Evolutionary conservation across 2,113 vertebrate species (phyloP), one percentile per base, ranked within the genome.

Genomic region (Leptodactylus fuscus): DNA sequence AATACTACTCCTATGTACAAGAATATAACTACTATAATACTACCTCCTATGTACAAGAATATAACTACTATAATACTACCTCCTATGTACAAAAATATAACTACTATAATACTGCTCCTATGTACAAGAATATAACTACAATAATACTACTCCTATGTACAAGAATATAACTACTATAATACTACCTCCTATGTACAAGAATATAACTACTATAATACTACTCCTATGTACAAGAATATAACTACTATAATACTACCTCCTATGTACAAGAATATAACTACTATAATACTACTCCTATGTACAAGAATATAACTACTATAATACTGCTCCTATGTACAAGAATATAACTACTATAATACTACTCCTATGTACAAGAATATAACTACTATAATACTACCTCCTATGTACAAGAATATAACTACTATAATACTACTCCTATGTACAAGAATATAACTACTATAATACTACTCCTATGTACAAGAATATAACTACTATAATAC

Each of bases 31-130:
- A 53, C 51, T 53, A 53, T 53, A 53, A 53, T 53, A 53, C 51
- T 53, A 18, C n/a, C 51, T 4, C 51, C 51, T 22, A 20, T 53
- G 18, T n/a, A n/a, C n/a, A n/a, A n/a, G n/a, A n/a, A n/a, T n/a
- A n/a, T n/a, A n/a, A 18, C 46, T 49, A 49, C 46, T 49, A 49
- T 49, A 49, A 49, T 49, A 49, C 46, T n/a, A n/a, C n/a, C n/a
- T n/a, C n/a, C n/a, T n/a, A n/a, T n/a, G 24, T 62, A 62, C 58
- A 27, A 27, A 20, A 62, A 62, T 11, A 29, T 62, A 62, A 12
- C 58, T 27, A 62, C 58, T 62, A 62, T 62, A 62, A 62, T 62
- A 62, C 58, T 62, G 58, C 58, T 1, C 58, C 58, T 62, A 62
- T 27, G 24, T 62, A 29, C 58, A 53, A 53, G 51, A 53, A 53